Evolutionary conservation across 2,113 vertebrate genomes (phyloP).

Genomic region (Tyto alba): DNA sequence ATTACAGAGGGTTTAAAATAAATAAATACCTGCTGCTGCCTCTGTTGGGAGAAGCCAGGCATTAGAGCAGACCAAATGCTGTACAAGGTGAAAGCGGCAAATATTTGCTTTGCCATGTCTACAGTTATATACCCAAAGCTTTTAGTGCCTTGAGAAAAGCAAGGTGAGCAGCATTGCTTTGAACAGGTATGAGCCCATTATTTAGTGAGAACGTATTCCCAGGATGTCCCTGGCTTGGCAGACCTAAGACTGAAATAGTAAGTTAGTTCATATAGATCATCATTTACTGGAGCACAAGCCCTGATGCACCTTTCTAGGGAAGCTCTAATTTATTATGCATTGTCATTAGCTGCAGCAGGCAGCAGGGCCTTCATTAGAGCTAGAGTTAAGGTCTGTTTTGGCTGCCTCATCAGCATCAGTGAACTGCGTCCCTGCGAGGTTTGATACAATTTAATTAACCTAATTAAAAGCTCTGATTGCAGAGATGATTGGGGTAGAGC

Average conservation of each 20-base stretch:
- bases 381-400: constrained; percentile 87
- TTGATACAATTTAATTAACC: constrained; percentile 99
- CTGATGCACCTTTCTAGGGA: constrained; percentile 73
- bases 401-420: constrained; percentile 96
- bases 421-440: constrained; percentile 97
- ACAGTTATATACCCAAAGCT: background rate
- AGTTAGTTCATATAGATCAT: constrained; percentile 53
- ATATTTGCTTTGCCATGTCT: background rate
- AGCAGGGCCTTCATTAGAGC: constrained; percentile 78
- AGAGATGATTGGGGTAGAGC: constrained; percentile 96
- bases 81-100: background rate
- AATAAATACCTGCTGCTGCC: background rate
- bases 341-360: constrained; percentile 74
- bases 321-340: constrained; percentile 75
- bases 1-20: background rate
- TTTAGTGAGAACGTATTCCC: constrained; percentile 43
- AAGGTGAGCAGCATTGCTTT: background rate
- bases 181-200: constrained; percentile 35
- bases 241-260: constrained; percentile 29
- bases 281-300: constrained; percentile 47
- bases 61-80: background rate
- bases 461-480: constrained; percentile 99
- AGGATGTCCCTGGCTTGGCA: constrained; percentile 54
- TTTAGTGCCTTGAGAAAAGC: background rate
- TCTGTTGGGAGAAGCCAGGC: background rate